phyloP scores from a whole-genome alignment of 1,140 invertebrate species.

The Calosoma granatense region DNA sequence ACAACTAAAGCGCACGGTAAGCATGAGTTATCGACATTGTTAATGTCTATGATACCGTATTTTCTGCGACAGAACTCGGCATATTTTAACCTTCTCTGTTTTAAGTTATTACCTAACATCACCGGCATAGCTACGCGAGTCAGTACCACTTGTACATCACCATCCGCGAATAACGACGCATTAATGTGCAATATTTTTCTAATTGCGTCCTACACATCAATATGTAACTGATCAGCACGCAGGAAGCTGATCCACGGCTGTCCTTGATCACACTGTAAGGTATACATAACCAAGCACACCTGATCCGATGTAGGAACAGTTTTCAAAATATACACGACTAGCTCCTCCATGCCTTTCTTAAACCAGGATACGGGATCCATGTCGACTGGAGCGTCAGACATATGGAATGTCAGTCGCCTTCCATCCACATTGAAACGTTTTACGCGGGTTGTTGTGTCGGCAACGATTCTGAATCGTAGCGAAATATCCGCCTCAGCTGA shows the following conservation, averaged over 20 bases:
- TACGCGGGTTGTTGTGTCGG: too few species aligned
- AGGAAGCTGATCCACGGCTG: neutral
- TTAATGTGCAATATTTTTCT: neutral
- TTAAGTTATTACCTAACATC: neutral
- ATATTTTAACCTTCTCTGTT: neutral
- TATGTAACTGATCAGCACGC: neutral
- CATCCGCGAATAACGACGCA: neutral
- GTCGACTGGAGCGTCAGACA: too few species aligned
- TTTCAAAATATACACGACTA: too few species aligned
- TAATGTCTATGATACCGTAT: neutral
- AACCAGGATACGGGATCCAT: too few species aligned
- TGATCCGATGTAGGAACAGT: too few species aligned
- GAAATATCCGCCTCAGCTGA: too few species aligned
- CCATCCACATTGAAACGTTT: too few species aligned
- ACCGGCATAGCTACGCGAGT: neutral
- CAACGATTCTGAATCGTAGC: too few species aligned
- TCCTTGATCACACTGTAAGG: neutral
- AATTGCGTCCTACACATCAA: neutral
- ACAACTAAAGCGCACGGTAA: neutral
- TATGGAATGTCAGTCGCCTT: too few species aligned
- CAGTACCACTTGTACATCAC: neutral
- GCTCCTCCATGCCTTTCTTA: too few species aligned
- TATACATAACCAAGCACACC: neutral
- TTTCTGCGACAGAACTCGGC: neutral
- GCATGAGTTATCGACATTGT: neutral